Evolutionary conservation across 1,140 invertebrate genomes (phyloP).

Genomic region (Pemphigus obesinymphae): DNA sequence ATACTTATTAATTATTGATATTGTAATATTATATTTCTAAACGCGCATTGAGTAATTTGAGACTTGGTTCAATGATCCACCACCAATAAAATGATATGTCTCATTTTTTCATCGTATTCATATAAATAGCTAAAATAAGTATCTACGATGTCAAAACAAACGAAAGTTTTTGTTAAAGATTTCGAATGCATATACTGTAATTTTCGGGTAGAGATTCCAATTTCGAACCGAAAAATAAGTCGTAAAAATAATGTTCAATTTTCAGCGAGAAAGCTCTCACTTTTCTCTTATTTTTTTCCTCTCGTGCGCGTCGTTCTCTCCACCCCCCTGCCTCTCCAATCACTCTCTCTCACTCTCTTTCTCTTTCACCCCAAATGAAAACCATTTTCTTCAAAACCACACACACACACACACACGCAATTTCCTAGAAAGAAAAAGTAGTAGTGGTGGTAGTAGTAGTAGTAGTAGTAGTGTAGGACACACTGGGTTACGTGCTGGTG

Average conservation of each 20-base stretch:
- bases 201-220: slow-evolving; percentile 11
- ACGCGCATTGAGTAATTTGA: no score
- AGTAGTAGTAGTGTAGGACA: neutral
- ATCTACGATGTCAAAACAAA: neutral
- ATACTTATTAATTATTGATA: no score
- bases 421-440: neutral
- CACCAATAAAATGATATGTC: no score
- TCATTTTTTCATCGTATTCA: no score
- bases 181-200: neutral
- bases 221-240: slow-evolving; percentile 24
- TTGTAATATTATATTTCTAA: no score
- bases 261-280: slow-evolving; percentile 10
- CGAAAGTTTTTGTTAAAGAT: neutral
- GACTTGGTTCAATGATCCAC: no score
- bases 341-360: neutral
- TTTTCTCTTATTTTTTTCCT: slow-evolving; percentile 19
- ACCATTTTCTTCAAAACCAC: slow-evolving; percentile 35
- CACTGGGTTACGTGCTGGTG: neutral
- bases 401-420: neutral
- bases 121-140: no score
- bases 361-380: slow-evolving; percentile 26
- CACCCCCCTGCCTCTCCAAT: neutral
- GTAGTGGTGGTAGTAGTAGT: no score
- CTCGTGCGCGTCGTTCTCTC: neutral
- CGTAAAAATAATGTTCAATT: slow-evolving; percentile 36